Evolutionary conservation across 1,140 invertebrate genomes (phyloP).

Genomic region (Lepidurus packardi): DNA sequence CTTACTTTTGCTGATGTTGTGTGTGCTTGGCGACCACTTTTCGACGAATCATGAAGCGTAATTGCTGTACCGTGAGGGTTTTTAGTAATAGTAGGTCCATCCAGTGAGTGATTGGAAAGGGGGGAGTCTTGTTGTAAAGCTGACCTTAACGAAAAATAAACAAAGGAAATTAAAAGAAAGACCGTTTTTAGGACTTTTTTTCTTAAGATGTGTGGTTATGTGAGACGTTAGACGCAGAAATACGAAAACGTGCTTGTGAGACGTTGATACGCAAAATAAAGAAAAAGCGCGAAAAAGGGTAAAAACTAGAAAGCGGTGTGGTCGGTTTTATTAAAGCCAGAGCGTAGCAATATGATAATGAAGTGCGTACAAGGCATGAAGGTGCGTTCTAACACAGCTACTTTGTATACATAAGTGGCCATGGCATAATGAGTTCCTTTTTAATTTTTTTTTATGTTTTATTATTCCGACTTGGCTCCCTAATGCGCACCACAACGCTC

Average conservation of each 20-base stretch:
- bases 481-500: not conserved
- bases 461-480: not conserved
- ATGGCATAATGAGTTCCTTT: conserved; percentile 13
- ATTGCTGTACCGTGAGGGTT: not conserved
- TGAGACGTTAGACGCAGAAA: no score
- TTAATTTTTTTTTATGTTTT: not conserved
- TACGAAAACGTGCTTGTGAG: no score
- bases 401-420: conserved; percentile 19
- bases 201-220: no score
- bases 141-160: not conserved
- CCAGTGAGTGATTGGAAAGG: not conserved
- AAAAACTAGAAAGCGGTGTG: not conserved
- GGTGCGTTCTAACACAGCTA: conserved; percentile 5
- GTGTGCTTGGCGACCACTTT: not conserved
- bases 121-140: not conserved
- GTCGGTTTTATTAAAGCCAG: conserved; percentile 8
- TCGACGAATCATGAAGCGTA: not conserved
- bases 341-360: conserved; percentile 22
- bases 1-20: no score
- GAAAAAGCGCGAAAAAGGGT: no score
- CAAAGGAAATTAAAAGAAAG: not conserved
- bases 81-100: not conserved
- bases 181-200: not conserved
- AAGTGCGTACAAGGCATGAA: conserved; percentile 21
- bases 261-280: no score